These are phyloP conservation scores for Cecidostiba fungosa DNA, from an alignment of 2,888 invertebrate species.

Conservation along the genomic window DNA sequence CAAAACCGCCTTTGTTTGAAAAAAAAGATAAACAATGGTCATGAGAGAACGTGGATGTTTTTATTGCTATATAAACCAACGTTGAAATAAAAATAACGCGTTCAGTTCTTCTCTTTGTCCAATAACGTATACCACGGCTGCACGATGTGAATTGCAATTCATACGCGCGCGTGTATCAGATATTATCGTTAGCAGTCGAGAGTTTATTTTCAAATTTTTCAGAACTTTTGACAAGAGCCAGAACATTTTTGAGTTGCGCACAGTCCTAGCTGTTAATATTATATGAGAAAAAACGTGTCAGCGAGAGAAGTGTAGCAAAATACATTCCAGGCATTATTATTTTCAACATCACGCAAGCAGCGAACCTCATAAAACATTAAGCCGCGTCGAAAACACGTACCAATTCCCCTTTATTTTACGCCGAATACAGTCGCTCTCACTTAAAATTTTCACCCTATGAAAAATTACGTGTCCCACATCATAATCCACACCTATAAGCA, in stretches of 20 bases:
- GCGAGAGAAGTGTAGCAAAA: background rate
- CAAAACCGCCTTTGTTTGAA: background rate
- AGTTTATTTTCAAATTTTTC: too few relatives aligned
- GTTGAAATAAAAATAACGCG: background rate
- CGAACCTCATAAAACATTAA: background rate
- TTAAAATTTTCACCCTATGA: background rate
- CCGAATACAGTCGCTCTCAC: background rate
- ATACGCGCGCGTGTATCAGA: constrained; percentile 13
- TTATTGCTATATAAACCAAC: background rate
- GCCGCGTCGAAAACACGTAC: background rate
- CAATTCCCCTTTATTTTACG: background rate
- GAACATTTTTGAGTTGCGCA: too few relatives aligned
- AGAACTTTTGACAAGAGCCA: too few relatives aligned
- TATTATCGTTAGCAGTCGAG: background rate
- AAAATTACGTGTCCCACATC: background rate
- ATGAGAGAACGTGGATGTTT: background rate
- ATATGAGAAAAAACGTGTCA: background rate
- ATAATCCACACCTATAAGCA: background rate
- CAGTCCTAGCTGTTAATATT: too few relatives aligned
- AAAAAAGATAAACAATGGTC: background rate
- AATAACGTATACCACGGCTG: background rate
- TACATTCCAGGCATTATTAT: background rate
- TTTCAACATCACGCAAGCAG: too few relatives aligned
- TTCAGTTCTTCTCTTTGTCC: background rate
- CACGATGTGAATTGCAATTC: background rate